These are phyloP conservation scores for Salmo trutta DNA, from an alignment of 2,797 vertebrate genomes.

Conservation along the genomic window DNA sequence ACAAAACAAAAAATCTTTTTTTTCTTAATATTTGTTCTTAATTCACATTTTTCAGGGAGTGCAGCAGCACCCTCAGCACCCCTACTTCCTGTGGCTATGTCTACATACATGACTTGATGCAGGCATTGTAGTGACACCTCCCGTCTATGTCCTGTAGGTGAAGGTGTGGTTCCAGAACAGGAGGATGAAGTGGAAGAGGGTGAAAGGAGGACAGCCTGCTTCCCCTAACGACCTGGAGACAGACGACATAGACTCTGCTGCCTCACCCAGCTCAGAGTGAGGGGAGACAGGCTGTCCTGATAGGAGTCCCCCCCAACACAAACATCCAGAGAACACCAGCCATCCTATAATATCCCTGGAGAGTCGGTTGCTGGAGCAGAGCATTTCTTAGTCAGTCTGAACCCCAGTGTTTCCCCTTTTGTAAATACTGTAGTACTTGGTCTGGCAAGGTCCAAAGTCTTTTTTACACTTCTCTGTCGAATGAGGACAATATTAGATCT, in stretches of 20 bases:
- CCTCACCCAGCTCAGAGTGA: conserved; percentile 91
- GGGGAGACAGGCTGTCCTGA: too few relatives aligned
- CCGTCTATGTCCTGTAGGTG: conserved; percentile 75
- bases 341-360: conserved; percentile 24
- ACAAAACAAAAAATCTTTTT: too few relatives aligned
- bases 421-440: conserved; percentile 62
- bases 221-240: conserved; percentile 86
- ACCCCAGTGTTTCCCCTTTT: conserved; percentile 52
- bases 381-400: conserved; percentile 40
- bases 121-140: conserved; percentile 18
- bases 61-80: too few relatives aligned
- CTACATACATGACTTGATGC: neutral
- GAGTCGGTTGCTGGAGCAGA: conserved; percentile 37
- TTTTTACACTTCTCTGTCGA: conserved; percentile 25
- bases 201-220: conserved; percentile 89
- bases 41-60: neutral
- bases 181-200: conserved; percentile 98
- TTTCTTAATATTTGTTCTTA: neutral
- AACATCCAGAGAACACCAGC: conserved; percentile 28
- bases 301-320: too few relatives aligned
- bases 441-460: conserved; percentile 51
- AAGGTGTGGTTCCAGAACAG: conserved; percentile 99
- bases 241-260: conserved; percentile 89
- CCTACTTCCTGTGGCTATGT: too few relatives aligned
- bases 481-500: conserved; percentile 19